These are phyloP conservation scores for Hypomecis punctinalis DNA, from an alignment of 2,888 invertebrate species.

Conservation along the genomic window DNA sequence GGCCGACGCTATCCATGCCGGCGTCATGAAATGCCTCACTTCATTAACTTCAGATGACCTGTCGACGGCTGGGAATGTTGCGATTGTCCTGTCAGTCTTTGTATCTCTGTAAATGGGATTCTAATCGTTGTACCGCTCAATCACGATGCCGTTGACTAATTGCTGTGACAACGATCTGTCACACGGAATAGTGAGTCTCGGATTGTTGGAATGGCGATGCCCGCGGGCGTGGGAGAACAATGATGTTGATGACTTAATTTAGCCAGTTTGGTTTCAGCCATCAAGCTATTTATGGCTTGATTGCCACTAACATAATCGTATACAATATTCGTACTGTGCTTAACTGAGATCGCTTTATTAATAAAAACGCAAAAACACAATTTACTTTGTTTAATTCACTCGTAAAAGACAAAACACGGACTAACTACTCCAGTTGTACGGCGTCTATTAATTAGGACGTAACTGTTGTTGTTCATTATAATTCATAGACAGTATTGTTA, in stretches of 20 bases:
- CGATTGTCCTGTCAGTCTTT: constrained; percentile 43
- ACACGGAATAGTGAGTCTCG: constrained; percentile 26
- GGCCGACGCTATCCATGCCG: constrained; percentile 16
- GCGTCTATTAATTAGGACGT: too few relatives aligned
- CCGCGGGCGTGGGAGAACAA: constrained; percentile 19
- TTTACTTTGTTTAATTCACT: too few relatives aligned
- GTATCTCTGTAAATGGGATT: constrained; percentile 48
- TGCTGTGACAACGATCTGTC: constrained; percentile 43
- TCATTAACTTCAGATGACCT: constrained; percentile 42
- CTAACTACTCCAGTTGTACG: too few relatives aligned
- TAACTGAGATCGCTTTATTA: too few relatives aligned
- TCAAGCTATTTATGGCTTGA: not conserved
- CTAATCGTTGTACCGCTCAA: constrained; percentile 46
- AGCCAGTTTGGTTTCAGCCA: not conserved
- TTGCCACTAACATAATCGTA: too few relatives aligned
- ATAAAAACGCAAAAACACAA: too few relatives aligned
- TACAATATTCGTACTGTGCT: too few relatives aligned
- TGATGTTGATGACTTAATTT: constrained; percentile 11
- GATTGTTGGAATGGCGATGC: constrained; percentile 18
- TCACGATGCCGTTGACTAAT: constrained; percentile 40
- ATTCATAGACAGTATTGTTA: too few relatives aligned
- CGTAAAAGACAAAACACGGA: too few relatives aligned
- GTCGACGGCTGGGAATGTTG: constrained; percentile 40
- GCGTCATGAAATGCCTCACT: constrained; percentile 37
- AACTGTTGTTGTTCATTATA: too few relatives aligned